A percentile compares a stretch with the other conserved stretches of the same genome.
These are phyloP conservation scores for Tamandua tetradactyla DNA, from an alignment of 2,797 vertebrate genomes.

Conservation along the genomic window DNA sequence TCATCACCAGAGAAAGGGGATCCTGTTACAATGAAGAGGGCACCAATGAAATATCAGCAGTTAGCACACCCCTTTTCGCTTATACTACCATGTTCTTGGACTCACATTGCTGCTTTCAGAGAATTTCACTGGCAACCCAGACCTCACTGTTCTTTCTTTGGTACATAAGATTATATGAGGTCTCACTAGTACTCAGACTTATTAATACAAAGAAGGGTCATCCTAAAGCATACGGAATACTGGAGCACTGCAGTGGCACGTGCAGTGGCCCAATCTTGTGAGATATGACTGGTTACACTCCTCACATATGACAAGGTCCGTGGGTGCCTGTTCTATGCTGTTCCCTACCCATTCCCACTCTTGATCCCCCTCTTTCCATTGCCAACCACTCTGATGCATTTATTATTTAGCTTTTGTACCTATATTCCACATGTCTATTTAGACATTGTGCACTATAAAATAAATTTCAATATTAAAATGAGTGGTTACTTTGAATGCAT, in stretches of 20 bases:
- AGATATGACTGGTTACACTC: neutral
- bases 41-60: neutral
- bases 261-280: too few relatives aligned
- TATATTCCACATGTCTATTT: neutral
- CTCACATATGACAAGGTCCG: neutral
- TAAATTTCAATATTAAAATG: neutral
- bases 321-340: fast-evolving
- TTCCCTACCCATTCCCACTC: neutral
- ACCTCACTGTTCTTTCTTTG: neutral
- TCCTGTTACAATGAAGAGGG: neutral
- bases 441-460: neutral
- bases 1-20: neutral
- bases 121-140: neutral
- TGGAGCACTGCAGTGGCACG: neutral
- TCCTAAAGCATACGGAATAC: neutral
- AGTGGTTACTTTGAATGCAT: neutral
- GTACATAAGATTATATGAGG: too few relatives aligned
- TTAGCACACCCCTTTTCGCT: neutral
- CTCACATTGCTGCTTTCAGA: neutral
- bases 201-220: neutral
- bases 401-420: neutral
- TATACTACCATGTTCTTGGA: neutral
- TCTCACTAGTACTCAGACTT: neutral
- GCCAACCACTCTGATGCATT: neutral
- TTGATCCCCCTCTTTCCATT: neutral